Evolutionary conservation across 2,797 vertebrate species (phyloP), one percentile per base, ranked within the genome.

Genomic region (Huso huso): DNA sequence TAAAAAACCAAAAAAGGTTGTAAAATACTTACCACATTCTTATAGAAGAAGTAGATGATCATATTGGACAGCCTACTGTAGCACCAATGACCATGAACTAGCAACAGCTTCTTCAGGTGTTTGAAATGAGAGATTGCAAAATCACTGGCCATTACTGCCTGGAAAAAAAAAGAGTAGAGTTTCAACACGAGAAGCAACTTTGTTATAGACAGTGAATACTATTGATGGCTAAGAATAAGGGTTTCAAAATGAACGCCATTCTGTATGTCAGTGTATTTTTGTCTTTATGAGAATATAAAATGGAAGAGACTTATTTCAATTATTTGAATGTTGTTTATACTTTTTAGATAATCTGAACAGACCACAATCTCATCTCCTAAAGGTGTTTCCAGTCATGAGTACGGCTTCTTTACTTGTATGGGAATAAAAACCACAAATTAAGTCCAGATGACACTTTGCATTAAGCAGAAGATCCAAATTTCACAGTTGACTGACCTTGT

Each of bases 121-220:
- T 91, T 95, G 77, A 99, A 99, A 74, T 82, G 90, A 71, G 93
- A 85, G 82, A 98, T 91, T 60, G 94, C 91, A 61, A 96, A 99
- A 79, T 99, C 96, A 59, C 96, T 97, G 51, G 95, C 93, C 95
- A 98, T 98, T 74, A 95, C 93, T 0, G 96, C 96, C 96, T 98
- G 81, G 6, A 71, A 73, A 65, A 12, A 12, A 49, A 73, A 64
- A 50, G 51, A 11, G 18, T 3, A 37, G 23, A 51, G 37, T 37
- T 67, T 64, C 13, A 60, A 61, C 55, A 63, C 13, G 13, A 64
- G 49, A 50, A n/a, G 49, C 48, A 10, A 11, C 13, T n/a, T 49
- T 49, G 8, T 8, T 12, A 49, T 12, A 37, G 1, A 11, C 12
- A 37, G 6, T 10, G 59, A 52, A 61, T 63, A 13, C 4, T 10